Base-by-base conservation (phyloP, 35 echinoderm and acorn worm genomes). In the Holothuria glaberrima region DNA sequence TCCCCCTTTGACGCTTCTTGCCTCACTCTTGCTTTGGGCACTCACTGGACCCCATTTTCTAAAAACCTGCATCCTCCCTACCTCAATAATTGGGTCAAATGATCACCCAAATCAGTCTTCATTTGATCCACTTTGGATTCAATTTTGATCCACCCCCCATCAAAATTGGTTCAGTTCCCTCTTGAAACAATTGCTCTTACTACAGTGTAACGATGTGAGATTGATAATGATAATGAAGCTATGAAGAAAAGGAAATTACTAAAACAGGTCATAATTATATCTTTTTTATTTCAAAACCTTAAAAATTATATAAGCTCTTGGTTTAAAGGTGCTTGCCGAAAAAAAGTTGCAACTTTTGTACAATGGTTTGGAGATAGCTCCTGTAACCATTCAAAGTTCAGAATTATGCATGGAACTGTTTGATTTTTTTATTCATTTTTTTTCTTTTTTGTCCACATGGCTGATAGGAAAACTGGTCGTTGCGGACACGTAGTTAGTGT, bases 11-110 rank as follows among this genome's bases (percentile, higher is more conserved):
- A 66, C 21, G 63, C 63, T 66, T 66, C 63, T 66, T 66, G 63
- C 63, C 63, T 66, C 20, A 66, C 63, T 66, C 63, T 5, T 6
- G 61, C 61, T 21, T 65, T 65, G 61, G 61, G 61, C 61, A 65
- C 61, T 65, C 61, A 65, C 61, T 65, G 61, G 61, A 21, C 61
- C 61, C 61, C 61, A n/a, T 65, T 65, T 65, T 65, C 61, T 65
- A 65, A 65, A 28, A 65, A 65, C 61, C 61, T 65, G 61, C 17
- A 65, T 65, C 61, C 61, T 65, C 61, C 61, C 61, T 65, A 65
- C 61, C 61, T 16, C 4, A 65, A 65, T 65, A 65, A 65, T 65
- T 65, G 19, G 61, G 61, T 65, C 61, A 65, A 65, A 65, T 65
- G 63, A 66, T 66, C 63, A 66, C 63, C 63, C 63, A 66, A 66